Percentiles rank a stretch among this genome's conserved stretches.
Conservation (phyloP, 2,888 invertebrate species). For the Tinea trinotella region DNA sequence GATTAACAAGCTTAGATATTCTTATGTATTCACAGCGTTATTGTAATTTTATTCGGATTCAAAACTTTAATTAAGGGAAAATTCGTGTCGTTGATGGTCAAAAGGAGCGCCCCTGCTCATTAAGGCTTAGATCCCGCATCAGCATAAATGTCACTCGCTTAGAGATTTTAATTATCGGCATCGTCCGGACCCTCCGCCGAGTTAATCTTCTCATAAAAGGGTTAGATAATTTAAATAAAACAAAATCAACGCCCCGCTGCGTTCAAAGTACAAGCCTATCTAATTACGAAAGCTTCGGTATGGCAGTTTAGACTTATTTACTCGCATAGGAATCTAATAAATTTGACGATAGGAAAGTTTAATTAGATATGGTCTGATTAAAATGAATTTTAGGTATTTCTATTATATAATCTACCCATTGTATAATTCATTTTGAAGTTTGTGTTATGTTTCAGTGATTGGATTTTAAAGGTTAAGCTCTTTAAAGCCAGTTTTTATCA, state of each 20-base stretch:
- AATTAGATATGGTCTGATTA: too few relatives aligned
- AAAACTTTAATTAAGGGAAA: conserved; percentile 43
- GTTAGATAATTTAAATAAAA: conserved; percentile 37
- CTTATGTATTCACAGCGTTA: not conserved
- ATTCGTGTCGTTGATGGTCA: conserved; percentile 31
- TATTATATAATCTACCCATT: too few relatives aligned
- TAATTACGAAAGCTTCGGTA: conserved; percentile 8
- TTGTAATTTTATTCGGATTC: not conserved
- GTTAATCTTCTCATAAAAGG: conserved; percentile 37
- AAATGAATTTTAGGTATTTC: too few relatives aligned
- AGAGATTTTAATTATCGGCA: conserved; percentile 59
- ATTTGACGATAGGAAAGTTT: not conserved
- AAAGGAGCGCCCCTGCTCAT: conserved; percentile 44
- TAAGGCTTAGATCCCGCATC: conserved; percentile 51
- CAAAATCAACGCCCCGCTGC: conserved; percentile 23
- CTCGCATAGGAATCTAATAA: not conserved
- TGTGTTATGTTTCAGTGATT: too few relatives aligned
- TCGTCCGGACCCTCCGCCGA: conserved; percentile 46
- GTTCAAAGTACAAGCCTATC: conserved; percentile 1
- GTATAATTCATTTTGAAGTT: too few relatives aligned
- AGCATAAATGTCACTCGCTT: conserved; percentile 59
- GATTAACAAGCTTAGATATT: too few relatives aligned
- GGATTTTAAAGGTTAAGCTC: too few relatives aligned
- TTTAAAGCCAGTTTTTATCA: too few relatives aligned
- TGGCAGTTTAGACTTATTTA: not conserved